Percentiles rank a stretch among this genome's conserved stretches.
Conservation (phyloP, 2,888 invertebrate species). For the Cheilosia variabilis region DNA sequence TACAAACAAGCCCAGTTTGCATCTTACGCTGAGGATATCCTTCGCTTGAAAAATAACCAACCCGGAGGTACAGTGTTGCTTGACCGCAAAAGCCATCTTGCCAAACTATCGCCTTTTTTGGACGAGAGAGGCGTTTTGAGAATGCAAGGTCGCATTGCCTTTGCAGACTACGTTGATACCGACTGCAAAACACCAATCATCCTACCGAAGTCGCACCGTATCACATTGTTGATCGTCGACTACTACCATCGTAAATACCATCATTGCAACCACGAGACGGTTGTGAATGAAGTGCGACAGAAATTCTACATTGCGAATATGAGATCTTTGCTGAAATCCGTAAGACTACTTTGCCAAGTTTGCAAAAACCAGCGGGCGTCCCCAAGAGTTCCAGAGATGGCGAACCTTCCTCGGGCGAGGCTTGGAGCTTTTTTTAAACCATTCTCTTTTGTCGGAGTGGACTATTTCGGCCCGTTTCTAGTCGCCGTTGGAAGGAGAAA, state of each 20-base stretch:
- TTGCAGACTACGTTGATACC: slow-evolving; percentile 1
- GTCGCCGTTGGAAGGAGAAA: slow-evolving; percentile 46
- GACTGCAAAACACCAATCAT: slow-evolving; percentile 52
- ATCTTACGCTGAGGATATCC: background rate
- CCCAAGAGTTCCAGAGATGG: slow-evolving; percentile 64
- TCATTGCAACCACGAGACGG: slow-evolving; percentile 60
- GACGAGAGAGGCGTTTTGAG: slow-evolving; percentile 35
- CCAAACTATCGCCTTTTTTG: slow-evolving; percentile 11
- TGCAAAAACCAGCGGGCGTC: slow-evolving; percentile 31
- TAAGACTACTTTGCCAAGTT: slow-evolving; percentile 37
- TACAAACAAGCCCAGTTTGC: background rate
- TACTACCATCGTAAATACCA: slow-evolving; percentile 58
- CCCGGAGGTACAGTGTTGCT: background rate
- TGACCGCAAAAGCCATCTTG: background rate
- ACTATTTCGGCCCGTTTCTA: slow-evolving; percentile 62
- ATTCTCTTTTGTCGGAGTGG: slow-evolving; percentile 48
- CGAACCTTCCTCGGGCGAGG: slow-evolving; percentile 58
- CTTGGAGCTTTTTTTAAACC: slow-evolving; percentile 34
- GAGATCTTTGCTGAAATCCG: slow-evolving; percentile 15
- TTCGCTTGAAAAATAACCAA: background rate
- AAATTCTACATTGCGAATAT: slow-evolving; percentile 38
- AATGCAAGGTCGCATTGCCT: slow-evolving; percentile 51
- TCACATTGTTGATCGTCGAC: slow-evolving; percentile 40
- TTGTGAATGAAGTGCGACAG: slow-evolving; percentile 50
- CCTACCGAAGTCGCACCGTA: slow-evolving; percentile 48